Percentiles rank a stretch among this genome's conserved stretches.
These are phyloP conservation scores for Percopsis transmontana DNA, from an alignment of 2,113 vertebrate species.

Conservation along the genomic window DNA sequence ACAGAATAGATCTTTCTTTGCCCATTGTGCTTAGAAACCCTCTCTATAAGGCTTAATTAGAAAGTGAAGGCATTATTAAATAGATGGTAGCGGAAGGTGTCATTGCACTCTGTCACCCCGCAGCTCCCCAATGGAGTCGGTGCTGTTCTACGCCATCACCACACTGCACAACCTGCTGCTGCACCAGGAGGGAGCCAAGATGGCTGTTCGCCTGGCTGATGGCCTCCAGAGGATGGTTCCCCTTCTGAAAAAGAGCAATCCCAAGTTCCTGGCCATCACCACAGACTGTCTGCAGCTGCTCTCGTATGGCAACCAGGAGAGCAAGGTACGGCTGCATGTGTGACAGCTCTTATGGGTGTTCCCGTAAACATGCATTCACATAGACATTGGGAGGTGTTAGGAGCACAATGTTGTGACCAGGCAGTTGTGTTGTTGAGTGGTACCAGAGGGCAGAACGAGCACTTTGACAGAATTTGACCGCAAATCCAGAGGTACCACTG, in stretches of 20 bases:
- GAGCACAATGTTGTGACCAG: no score
- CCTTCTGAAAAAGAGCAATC: constrained; percentile 94
- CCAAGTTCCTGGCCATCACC: constrained; percentile 97
- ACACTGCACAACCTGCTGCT: constrained; percentile 97
- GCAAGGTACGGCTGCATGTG: constrained; percentile 83
- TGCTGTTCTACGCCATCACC: constrained; percentile 97
- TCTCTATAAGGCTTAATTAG: no score
- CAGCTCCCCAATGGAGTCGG: constrained; percentile 93
- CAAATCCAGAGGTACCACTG: no score
- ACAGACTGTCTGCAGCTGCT: constrained; percentile 98
- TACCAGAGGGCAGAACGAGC: no score
- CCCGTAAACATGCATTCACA: background rate
- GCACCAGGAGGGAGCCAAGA: constrained; percentile 97
- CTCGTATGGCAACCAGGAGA: constrained; percentile 96
- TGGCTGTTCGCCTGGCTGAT: constrained; percentile 95
- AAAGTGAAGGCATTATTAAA: no score
- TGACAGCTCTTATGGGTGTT: background rate
- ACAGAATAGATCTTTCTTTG: no score
- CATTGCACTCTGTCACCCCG: background rate
- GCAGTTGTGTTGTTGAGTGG: no score
- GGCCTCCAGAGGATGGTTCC: constrained; percentile 97
- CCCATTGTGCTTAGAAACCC: no score
- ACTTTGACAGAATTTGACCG: no score
- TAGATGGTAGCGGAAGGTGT: no score
- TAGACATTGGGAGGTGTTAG: no score